Conservation (phyloP, 2,888 invertebrate genomes). For the Leptopilina myrica region DNA sequence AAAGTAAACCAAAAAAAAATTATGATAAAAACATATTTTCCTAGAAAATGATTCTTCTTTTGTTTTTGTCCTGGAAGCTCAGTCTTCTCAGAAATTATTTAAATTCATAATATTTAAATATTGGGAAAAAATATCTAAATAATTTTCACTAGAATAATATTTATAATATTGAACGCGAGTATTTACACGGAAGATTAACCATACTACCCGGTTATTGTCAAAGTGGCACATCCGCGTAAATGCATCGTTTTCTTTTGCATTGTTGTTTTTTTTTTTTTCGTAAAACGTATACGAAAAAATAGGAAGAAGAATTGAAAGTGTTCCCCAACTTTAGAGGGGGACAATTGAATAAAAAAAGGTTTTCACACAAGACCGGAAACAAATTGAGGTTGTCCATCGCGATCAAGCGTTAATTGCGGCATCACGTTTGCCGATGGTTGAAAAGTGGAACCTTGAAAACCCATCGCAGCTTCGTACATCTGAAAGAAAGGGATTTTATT, state of each 20-base stretch:
- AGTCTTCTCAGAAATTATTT: slow-evolving; percentile 19
- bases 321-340: slow-evolving; percentile 60
- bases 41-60: not conserved
- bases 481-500: slow-evolving; percentile 63
- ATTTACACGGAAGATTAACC: slow-evolving; percentile 49
- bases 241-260: slow-evolving; percentile 47
- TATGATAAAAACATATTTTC: not conserved
- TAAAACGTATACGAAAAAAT: slow-evolving; percentile 47
- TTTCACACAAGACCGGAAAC: slow-evolving; percentile 80
- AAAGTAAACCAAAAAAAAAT: too few relatives aligned
- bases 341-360: slow-evolving; percentile 48
- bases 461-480: slow-evolving; percentile 82
- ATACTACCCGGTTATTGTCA: slow-evolving; percentile 73
- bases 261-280: slow-evolving; percentile 41
- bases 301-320: slow-evolving; percentile 48
- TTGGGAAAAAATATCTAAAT: not conserved
- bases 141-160: not conserved
- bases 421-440: slow-evolving; percentile 73
- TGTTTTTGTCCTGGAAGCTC: slow-evolving; percentile 13
- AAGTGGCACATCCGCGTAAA: slow-evolving; percentile 70
- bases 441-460: slow-evolving; percentile 80
- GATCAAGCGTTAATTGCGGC: slow-evolving; percentile 78
- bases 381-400: slow-evolving; percentile 80
- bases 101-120: not conserved
- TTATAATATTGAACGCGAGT: slow-evolving; percentile 20